These are phyloP conservation scores for Darevskia nairensis DNA, from an alignment of 2,797 vertebrate species.

Conservation along the genomic window DNA sequence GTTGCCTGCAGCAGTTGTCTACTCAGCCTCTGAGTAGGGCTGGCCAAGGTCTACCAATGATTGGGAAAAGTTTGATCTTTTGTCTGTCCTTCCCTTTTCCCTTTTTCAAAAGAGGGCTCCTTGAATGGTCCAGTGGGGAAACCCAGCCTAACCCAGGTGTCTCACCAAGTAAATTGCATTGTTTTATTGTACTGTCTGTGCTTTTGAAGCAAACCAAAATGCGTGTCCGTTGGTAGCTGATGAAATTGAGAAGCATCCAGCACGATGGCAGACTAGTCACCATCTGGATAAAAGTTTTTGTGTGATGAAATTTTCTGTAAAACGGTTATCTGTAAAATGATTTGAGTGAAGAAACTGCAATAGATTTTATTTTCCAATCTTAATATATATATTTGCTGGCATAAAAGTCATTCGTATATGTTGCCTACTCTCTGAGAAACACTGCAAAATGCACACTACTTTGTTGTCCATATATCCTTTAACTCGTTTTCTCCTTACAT, in stretches of 20 bases:
- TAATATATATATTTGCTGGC: background rate
- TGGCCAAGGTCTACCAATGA: background rate
- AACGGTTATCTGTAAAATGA: constrained; percentile 1
- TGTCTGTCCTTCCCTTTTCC: background rate
- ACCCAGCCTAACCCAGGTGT: background rate
- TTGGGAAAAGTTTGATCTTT: background rate
- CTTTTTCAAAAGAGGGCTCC: background rate
- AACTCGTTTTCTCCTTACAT: background rate
- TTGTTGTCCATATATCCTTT: background rate
- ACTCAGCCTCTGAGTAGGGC: too few species aligned
- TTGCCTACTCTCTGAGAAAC: background rate
- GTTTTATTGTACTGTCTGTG: background rate
- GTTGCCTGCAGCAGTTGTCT: too few species aligned
- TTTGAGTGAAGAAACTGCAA: background rate
- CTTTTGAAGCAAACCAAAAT: constrained; percentile 1
- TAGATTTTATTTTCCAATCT: background rate
- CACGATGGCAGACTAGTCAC: background rate
- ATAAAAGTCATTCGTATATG: background rate
- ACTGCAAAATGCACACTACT: background rate
- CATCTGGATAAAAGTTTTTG: constrained; percentile 6
- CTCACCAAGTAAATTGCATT: background rate
- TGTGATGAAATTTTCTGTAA: constrained; percentile 9
- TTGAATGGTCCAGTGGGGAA: background rate
- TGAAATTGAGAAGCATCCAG: background rate
- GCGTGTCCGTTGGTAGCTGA: background rate